Percentiles rank a stretch among this genome's conserved stretches.
phyloP scores from a whole-genome alignment of 2,113 vertebrate species.

The Phasianus colchicus region DNA sequence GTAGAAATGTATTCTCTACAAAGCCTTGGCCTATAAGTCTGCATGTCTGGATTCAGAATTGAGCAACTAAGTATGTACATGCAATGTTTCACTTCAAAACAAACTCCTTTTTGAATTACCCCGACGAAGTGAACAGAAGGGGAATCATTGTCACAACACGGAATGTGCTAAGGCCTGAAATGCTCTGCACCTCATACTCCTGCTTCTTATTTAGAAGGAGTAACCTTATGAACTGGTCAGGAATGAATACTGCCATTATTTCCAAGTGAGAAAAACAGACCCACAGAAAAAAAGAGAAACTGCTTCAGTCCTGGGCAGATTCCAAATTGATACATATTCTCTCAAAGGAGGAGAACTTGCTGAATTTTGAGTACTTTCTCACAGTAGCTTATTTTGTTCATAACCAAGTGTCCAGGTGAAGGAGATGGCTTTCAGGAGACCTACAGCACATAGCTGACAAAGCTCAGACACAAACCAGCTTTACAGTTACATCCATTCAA shows the following conservation, averaged over 20 bases:
- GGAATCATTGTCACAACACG: not conserved
- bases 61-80: not conserved
- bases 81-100: not conserved
- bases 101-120: not conserved
- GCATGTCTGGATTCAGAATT: not conserved
- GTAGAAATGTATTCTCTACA: not conserved
- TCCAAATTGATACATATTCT: slow-evolving; percentile 13
- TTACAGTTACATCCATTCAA: not conserved
- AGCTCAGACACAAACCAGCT: slow-evolving; percentile 11
- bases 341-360: slow-evolving; percentile 10
- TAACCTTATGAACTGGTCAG: not conserved
- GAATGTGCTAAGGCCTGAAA: not conserved
- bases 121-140: not conserved
- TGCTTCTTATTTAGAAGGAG: not conserved
- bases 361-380: slow-evolving; percentile 22
- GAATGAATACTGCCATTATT: slow-evolving; percentile 34
- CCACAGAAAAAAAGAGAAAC: not conserved
- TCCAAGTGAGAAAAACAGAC: slow-evolving; percentile 23
- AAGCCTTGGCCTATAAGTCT: not conserved
- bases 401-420: not conserved
- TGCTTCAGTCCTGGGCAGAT: not conserved
- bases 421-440: not conserved
- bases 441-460: not conserved
- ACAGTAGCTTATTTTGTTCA: slow-evolving; percentile 7
- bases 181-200: not conserved